These are phyloP conservation scores for Luehdorfia chinensis DNA, from an alignment of 1,140 invertebrate genomes.

Conservation along the genomic window DNA sequence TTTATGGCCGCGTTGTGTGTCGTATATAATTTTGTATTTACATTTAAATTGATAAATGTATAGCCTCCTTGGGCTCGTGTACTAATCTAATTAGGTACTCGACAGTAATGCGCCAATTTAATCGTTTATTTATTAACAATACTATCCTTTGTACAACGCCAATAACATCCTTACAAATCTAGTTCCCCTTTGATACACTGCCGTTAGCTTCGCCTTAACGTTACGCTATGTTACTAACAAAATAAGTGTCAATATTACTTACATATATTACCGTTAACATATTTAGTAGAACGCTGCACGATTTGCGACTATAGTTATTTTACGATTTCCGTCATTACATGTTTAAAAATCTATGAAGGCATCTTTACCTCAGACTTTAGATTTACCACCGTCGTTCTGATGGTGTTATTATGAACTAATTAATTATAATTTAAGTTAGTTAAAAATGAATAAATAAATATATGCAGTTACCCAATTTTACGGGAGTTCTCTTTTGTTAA, in stretches of 20 bases:
- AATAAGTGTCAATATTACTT: constrained; percentile 75
- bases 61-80: constrained; percentile 69
- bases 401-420: constrained; percentile 67
- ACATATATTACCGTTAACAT: constrained; percentile 62
- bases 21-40: constrained; percentile 53
- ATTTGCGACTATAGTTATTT: constrained; percentile 59
- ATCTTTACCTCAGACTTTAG: constrained; percentile 77
- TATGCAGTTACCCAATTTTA: constrained; percentile 52
- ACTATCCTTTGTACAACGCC: constrained; percentile 75
- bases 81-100: constrained; percentile 76
- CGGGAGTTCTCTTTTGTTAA: constrained; percentile 23
- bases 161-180: constrained; percentile 69
- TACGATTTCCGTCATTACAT: constrained; percentile 61
- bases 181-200: constrained; percentile 62
- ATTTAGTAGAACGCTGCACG: constrained; percentile 70
- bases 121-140: constrained; percentile 68
- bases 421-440: constrained; percentile 67
- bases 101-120: constrained; percentile 76
- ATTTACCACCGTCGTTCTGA: constrained; percentile 70
- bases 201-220: constrained; percentile 64
- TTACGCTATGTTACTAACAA: constrained; percentile 69
- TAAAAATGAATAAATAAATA: constrained; percentile 66
- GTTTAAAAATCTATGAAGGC: constrained; percentile 76
- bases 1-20: constrained; percentile 55
- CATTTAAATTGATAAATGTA: constrained; percentile 47